Conservation (phyloP, 1,140 invertebrate genomes). For the Chionoecetes opilio region DNA sequence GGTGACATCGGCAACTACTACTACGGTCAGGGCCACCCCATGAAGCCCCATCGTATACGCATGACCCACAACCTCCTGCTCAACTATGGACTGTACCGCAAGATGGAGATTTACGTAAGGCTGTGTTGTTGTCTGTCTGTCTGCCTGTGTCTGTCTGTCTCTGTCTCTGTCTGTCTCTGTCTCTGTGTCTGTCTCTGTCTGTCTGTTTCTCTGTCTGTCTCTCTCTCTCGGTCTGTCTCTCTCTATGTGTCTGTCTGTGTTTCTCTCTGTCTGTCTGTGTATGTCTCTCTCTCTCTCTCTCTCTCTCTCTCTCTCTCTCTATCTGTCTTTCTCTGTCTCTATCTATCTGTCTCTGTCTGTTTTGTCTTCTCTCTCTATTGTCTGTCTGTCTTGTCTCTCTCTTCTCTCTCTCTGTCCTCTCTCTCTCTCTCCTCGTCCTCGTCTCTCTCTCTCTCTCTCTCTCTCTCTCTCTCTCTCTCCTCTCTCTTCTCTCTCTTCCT, state of each 20-base stretch:
- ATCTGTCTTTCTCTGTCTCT: too few species aligned
- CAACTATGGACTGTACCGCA: constrained; percentile 99
- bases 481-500: too few species aligned
- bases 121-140: constrained; percentile 79
- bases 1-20: constrained; percentile 99
- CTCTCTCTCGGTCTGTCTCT: too few species aligned
- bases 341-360: too few species aligned
- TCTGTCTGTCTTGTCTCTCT: not conserved
- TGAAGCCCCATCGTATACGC: constrained; percentile 99
- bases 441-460: not conserved
- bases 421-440: not conserved
- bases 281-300: too few species aligned
- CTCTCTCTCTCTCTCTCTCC: too few species aligned
- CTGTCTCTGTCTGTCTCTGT: not conserved
- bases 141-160: not conserved
- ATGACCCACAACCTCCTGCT: constrained; percentile 99
- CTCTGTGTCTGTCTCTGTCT: not conserved
- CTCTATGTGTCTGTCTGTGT: too few species aligned
- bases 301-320: too few species aligned
- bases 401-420: not conserved
- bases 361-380: too few species aligned
- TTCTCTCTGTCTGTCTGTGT: too few species aligned
- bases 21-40: constrained; percentile 99
- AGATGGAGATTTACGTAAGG: constrained; percentile 99
- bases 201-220: not conserved